phyloP scores from a whole-genome alignment of 2,113 vertebrate species.

The Ceyx melanurus region DNA sequence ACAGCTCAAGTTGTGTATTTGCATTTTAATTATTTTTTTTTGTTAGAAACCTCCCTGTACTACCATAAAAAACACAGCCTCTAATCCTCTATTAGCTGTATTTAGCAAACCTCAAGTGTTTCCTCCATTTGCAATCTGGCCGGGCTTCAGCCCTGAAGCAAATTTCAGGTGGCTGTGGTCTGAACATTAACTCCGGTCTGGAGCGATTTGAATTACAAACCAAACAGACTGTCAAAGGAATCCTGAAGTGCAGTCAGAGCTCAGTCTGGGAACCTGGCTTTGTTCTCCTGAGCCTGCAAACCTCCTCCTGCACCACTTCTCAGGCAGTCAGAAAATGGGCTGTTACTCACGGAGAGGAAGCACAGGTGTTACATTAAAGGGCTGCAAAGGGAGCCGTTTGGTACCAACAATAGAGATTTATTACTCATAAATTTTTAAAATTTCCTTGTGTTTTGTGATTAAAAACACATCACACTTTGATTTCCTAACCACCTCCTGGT shows the following conservation, averaged over 20 bases:
- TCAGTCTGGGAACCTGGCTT: slow-evolving; percentile 55
- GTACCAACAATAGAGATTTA: slow-evolving; percentile 60
- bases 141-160: slow-evolving; percentile 60
- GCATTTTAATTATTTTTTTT: slow-evolving; percentile 67
- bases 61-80: slow-evolving; percentile 59
- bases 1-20: not conserved
- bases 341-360: slow-evolving; percentile 47
- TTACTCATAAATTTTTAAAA: slow-evolving; percentile 52
- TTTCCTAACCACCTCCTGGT: slow-evolving; percentile 57
- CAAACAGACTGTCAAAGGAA: slow-evolving; percentile 63
- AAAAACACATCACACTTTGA: slow-evolving; percentile 65
- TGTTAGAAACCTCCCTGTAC: slow-evolving; percentile 41
- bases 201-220: slow-evolving; percentile 68
- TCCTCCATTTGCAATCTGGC: slow-evolving; percentile 61
- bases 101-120: slow-evolving; percentile 72
- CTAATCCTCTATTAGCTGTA: slow-evolving; percentile 68
- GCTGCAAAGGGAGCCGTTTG: slow-evolving; percentile 54
- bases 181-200: slow-evolving; percentile 66
- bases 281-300: slow-evolving; percentile 69
- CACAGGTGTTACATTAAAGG: slow-evolving; percentile 68
- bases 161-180: slow-evolving; percentile 70
- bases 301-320: slow-evolving; percentile 29
- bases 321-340: slow-evolving; percentile 41
- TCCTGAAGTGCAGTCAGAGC: slow-evolving; percentile 53
- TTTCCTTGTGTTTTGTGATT: slow-evolving; percentile 61